Evolutionary conservation across 2,113 vertebrate genomes (phyloP), one percentile per base, ranked within the genome.

Genomic region (Gnathonemus echidnorhynchus): DNA sequence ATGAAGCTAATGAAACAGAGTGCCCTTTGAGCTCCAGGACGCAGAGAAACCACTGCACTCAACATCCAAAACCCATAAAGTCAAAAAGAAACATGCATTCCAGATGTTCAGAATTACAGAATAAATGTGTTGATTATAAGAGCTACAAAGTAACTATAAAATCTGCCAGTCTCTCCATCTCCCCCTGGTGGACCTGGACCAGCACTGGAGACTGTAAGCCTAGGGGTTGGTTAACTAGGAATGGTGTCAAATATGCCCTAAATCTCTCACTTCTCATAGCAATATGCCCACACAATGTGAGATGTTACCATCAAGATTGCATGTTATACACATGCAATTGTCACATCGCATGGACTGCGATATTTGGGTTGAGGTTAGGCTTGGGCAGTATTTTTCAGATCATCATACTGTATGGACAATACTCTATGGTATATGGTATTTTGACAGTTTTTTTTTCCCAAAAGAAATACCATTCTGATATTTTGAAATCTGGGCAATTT

Each of bases 111-210:
- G 92, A 93, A 89, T 95, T 95, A 94, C 91, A 93, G 92, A 31
- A 93, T 93, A 95, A 96, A 96, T 96, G 94, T 90, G 91, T 93
- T 94, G 94, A 96, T 96, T 95, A 94, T 92, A 94, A 92, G 91
- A 90, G 92, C 92, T 91, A 93, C 90, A 92, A 91, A 92, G 91
- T 93, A 91, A 91, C 92, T 92, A 92, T 94, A 93, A 90, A 93
- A 93, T 92, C 90, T 92, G 92, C 91, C 91, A 9, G 50, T 91
- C 89, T 91, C 80, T 31, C 70, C 42, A 31, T 15, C 53, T 11
- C 56, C 3, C 17, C 35, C 31, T 21, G 1, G 39, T 66, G 52
- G 53, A 50, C 39, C 24, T 15, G 31, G 21, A 8, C 53, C 13
- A 42, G 74, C 52, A 9, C 53, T 77, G 3, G 31, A 17, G 2